phyloP scores from a whole-genome alignment of 2,888 invertebrate species.

The Formica aserva region DNA sequence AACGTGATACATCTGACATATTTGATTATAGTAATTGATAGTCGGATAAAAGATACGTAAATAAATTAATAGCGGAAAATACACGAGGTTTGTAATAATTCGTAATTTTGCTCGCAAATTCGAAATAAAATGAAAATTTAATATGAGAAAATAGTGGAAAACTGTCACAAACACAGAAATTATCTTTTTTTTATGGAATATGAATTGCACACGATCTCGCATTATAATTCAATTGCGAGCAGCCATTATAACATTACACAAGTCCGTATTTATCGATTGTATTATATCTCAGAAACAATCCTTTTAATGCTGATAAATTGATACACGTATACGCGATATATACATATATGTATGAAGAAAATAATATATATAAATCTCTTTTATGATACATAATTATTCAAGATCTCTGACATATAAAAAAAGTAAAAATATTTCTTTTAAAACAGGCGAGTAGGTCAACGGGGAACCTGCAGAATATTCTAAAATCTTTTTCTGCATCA shows the following conservation, averaged over 20 bases:
- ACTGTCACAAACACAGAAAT: background rate
- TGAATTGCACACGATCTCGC: background rate
- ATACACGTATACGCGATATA: background rate
- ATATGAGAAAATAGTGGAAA: background rate
- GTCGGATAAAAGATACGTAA: background rate
- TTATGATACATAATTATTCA: background rate
- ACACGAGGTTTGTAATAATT: background rate
- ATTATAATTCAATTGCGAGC: background rate
- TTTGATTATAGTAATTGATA: background rate
- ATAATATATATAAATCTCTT: no score
- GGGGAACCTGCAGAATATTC: background rate
- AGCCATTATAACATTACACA: background rate
- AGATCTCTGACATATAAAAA: background rate
- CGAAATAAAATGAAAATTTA: background rate
- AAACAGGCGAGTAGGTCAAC: background rate
- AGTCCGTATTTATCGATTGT: background rate
- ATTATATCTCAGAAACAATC: background rate
- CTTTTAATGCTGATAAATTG: background rate
- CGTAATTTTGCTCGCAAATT: background rate
- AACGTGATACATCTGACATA: background rate
- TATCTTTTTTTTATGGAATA: background rate
- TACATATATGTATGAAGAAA: background rate
- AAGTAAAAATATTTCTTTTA: background rate
- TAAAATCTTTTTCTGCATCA: constrained; percentile 6
- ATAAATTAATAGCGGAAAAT: background rate